phyloP scores from a whole-genome alignment of 2,797 vertebrate genomes.

The Eulemur rubriventer region DNA sequence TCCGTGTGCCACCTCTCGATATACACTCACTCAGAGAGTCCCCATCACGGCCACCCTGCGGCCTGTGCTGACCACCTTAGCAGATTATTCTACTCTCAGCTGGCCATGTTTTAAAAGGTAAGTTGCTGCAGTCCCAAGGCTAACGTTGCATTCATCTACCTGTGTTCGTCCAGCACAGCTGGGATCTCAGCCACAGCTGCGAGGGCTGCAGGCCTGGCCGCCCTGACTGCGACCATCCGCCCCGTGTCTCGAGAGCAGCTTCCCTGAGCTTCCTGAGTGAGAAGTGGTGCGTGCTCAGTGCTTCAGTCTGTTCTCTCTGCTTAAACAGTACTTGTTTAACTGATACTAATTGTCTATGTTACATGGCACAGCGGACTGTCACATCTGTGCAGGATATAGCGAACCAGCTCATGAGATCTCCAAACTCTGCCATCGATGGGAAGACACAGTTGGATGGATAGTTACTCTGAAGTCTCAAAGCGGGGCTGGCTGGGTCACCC shows the following conservation, averaged over 20 bases:
- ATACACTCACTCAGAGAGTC: neutral
- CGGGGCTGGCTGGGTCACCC: fast-evolving
- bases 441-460: fast-evolving
- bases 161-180: fast-evolving
- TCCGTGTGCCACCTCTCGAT: neutral
- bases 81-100: fast-evolving
- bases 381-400: fast-evolving
- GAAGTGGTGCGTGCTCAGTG: fast-evolving
- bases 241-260: fast-evolving
- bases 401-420: fast-evolving
- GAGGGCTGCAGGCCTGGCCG: fast-evolving
- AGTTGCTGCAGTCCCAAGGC: neutral
- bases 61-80: neutral
- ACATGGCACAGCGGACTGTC: fast-evolving
- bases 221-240: neutral
- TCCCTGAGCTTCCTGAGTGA: neutral
- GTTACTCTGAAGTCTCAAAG: too few species aligned
- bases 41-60: neutral
- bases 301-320: too few species aligned
- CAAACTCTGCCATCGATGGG: fast-evolving
- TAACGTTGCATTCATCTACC: fast-evolving
- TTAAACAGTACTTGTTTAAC: fast-evolving
- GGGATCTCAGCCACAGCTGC: fast-evolving
- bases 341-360: fast-evolving
- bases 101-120: fast-evolving